Conservation (phyloP, 2,797 vertebrate species). For the Astyanax mexicanus region DNA sequence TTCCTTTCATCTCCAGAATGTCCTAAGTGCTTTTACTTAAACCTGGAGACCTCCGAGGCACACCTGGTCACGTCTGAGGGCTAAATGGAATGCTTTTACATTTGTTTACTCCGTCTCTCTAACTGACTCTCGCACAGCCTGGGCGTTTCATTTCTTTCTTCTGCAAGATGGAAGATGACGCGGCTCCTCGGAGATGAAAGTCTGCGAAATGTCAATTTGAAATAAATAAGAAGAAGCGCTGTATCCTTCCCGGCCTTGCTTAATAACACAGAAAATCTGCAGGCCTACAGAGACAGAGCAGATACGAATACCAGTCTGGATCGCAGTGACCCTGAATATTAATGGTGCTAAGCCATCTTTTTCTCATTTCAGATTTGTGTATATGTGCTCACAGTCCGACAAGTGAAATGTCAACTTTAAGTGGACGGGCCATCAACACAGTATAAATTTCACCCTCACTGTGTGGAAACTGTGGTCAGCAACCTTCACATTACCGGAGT, state of each 20-base stretch:
- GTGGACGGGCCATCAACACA: not conserved
- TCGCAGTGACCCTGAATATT: not conserved
- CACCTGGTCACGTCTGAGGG: constrained; percentile 27
- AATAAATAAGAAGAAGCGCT: constrained; percentile 16
- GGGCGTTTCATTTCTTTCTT: not conserved
- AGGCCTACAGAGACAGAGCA: not conserved
- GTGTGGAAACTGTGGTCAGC: not conserved
- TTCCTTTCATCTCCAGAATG: not conserved
- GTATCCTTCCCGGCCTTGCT: not conserved
- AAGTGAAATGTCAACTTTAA: not conserved
- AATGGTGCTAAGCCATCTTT: not conserved
- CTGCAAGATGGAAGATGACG: constrained; percentile 4
- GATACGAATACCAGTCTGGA: constrained; percentile 15
- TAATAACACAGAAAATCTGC: constrained; percentile 27
- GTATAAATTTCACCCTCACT: not conserved
- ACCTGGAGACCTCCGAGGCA: constrained; percentile 24
- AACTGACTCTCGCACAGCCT: not conserved
- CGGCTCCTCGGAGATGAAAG: constrained; percentile 23
- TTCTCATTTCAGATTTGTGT: not conserved
- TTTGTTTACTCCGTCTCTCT: constrained; percentile 38
- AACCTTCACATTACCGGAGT: not conserved
- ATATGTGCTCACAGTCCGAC: not conserved
- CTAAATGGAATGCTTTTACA: constrained; percentile 42
- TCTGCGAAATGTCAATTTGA: constrained; percentile 28
- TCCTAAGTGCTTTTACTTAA: constrained; percentile 18